Conservation (phyloP, 2,113 vertebrate genomes). For the Hemibagrus wyckioides region DNA sequence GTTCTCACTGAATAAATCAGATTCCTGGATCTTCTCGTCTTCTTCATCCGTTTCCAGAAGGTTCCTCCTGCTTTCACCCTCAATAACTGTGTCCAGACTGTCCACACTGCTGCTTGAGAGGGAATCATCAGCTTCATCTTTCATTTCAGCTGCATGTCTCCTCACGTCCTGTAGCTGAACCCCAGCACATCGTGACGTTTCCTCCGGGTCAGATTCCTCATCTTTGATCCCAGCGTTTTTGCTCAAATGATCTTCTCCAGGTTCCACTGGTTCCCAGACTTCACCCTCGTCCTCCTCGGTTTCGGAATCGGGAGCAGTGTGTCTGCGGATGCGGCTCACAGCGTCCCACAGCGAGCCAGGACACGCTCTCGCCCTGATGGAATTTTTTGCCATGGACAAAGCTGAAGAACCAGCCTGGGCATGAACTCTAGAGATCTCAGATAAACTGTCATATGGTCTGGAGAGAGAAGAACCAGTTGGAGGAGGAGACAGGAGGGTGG, state of each 20-base stretch:
- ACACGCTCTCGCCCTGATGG: constrained; percentile 59
- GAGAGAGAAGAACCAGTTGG: constrained; percentile 5
- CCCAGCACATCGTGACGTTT: neutral
- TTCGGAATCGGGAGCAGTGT: constrained; percentile 91
- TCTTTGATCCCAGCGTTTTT: neutral
- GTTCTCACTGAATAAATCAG: neutral
- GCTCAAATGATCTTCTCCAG: constrained; percentile 17
- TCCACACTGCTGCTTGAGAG: constrained; percentile 74
- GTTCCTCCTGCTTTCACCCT: constrained; percentile 49
- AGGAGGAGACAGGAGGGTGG: neutral
- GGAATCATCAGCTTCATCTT: constrained; percentile 57
- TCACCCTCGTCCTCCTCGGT: constrained; percentile 80
- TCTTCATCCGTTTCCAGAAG: constrained; percentile 28
- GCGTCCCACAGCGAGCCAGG: constrained; percentile 80
- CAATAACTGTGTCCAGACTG: constrained; percentile 72
- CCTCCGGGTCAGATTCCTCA: neutral
- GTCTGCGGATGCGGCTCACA: constrained; percentile 85
- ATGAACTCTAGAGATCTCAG: neutral
- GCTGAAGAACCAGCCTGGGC: neutral
- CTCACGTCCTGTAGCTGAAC: neutral
- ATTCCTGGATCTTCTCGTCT: neutral
- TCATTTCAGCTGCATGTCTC: neutral
- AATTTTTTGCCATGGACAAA: neutral
- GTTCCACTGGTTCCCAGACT: constrained; percentile 62
- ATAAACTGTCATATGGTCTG: neutral